Evolutionary conservation across 2,797 vertebrate species (phyloP).

Genomic region (Vespertilio murinus): DNA sequence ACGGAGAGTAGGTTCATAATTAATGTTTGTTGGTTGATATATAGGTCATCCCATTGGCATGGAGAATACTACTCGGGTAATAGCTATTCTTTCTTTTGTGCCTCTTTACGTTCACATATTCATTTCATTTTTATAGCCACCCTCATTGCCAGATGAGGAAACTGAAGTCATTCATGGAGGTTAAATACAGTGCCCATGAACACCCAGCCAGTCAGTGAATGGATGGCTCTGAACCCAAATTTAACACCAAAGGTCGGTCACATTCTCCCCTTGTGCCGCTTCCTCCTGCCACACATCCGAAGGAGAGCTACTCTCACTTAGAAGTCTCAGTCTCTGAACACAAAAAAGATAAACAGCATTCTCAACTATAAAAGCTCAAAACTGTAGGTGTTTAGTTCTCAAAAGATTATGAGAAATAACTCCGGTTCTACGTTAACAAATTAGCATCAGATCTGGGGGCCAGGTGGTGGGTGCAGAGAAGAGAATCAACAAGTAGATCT

Average conservation of each 20-base stretch:
- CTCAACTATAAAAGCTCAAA: background rate
- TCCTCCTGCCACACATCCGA: background rate
- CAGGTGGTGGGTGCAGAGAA: background rate
- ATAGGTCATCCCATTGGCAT: background rate
- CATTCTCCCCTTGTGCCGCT: background rate
- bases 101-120: background rate
- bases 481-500: conserved; percentile 3
- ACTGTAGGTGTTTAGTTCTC: background rate
- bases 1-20: background rate
- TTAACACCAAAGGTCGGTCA: background rate
- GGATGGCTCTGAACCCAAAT: background rate
- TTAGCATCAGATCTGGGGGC: background rate
- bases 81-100: background rate
- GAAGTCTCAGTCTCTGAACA: background rate
- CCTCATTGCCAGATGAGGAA: background rate
- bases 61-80: background rate
- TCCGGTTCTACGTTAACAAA: conserved; percentile 25
- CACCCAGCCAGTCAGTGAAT: background rate
- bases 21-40: background rate
- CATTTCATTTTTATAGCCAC: conserved; percentile 22
- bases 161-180: background rate
- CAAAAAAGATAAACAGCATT: background rate
- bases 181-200: background rate
- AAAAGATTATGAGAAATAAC: conserved; percentile 4
- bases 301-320: background rate